A percentile compares a stretch with the other conserved stretches of the same genome.
Conservation (phyloP, 2,113 vertebrate species). For the Onychorhynchus coronatus region DNA sequence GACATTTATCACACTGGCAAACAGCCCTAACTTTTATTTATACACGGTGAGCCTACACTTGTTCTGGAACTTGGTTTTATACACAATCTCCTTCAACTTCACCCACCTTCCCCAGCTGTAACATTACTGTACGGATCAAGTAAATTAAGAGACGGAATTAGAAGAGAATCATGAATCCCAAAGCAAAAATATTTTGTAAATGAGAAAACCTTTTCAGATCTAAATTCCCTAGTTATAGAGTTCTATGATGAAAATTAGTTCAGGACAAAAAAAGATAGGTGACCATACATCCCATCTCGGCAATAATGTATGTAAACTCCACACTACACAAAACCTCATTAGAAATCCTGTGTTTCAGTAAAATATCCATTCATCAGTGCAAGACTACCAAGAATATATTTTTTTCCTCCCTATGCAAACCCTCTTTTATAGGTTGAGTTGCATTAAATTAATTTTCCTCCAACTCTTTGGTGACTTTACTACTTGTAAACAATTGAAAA, state of each 20-base stretch:
- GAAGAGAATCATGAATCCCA: neutral
- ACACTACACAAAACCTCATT: neutral
- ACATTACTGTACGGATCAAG: neutral
- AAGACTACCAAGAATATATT: neutral
- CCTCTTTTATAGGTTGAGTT: neutral
- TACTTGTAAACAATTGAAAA: neutral
- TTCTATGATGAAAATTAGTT: neutral
- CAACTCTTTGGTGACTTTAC: neutral
- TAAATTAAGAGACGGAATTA: neutral
- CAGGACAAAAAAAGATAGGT: neutral
- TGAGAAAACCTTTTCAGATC: neutral
- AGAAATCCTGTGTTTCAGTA: neutral
- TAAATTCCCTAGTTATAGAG: neutral
- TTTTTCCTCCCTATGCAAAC: neutral
- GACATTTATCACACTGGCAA: neutral
- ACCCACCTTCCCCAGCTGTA: neutral
- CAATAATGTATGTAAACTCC: neutral
- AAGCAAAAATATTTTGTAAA: neutral
- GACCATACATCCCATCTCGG: neutral
- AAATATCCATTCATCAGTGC: neutral
- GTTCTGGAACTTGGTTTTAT: neutral
- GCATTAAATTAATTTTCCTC: neutral
- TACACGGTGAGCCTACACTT: neutral
- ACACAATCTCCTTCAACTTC: neutral
- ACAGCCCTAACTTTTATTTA: neutral